Conservation (phyloP, 1,140 invertebrate genomes). For the Drosophila azteca region DNA sequence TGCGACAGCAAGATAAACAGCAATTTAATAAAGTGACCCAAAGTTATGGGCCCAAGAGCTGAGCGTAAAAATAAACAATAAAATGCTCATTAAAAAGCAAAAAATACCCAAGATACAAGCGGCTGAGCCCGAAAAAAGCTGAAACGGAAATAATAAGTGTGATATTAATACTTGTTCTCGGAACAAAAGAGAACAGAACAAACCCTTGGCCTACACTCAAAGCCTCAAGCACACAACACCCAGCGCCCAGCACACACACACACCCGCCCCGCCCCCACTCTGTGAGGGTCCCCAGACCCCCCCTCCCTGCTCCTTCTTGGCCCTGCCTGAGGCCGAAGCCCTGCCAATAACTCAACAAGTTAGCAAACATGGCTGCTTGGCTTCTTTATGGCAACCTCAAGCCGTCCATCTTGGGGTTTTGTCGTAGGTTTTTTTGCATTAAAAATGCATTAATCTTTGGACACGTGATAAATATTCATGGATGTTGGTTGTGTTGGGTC, state of each 20-base stretch:
- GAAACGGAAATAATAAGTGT: constrained; percentile 66
- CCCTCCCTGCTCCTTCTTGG: neutral
- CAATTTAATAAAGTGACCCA: constrained; percentile 68
- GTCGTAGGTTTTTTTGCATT: constrained; percentile 59
- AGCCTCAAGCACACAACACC: constrained; percentile 14
- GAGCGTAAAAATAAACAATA: constrained; percentile 69
- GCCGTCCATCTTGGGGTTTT: constrained; percentile 28
- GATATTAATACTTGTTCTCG: constrained; percentile 66
- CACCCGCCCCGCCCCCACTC: too few species aligned
- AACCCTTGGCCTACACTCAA: constrained; percentile 1
- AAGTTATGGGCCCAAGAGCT: constrained; percentile 47
- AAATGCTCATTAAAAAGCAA: constrained; percentile 55
- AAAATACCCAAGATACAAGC: constrained; percentile 50
- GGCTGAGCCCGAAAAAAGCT: constrained; percentile 17
- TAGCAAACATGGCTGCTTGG: constrained; percentile 59
- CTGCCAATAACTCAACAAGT: constrained; percentile 76
- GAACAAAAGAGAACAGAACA: constrained; percentile 34
- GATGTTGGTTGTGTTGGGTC: constrained; percentile 8
- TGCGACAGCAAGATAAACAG: constrained; percentile 59
- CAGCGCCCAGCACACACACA: neutral
- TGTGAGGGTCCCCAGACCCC: too few species aligned
- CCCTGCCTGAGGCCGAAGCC: constrained; percentile 27
- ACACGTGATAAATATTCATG: constrained; percentile 78
- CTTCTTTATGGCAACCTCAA: constrained; percentile 47
- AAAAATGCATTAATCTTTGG: constrained; percentile 74